phyloP scores from a whole-genome alignment of 2,888 invertebrate genomes.

The Athripsodes cinereus region DNA sequence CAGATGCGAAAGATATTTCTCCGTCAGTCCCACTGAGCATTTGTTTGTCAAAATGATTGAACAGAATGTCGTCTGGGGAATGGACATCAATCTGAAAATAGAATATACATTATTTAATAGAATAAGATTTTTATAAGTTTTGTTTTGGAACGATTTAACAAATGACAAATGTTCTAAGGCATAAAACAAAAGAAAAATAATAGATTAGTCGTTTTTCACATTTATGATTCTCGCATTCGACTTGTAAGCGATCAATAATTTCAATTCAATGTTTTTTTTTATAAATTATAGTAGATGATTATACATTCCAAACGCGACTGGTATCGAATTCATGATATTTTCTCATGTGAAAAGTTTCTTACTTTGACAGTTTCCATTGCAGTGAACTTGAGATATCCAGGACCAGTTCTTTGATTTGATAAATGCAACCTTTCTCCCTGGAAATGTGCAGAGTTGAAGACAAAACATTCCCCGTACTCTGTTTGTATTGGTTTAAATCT shows the following conservation, averaged over 20 bases:
- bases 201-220: no score
- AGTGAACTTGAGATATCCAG: conserved; percentile 44
- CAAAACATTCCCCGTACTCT: conserved; percentile 42
- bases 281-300: no score
- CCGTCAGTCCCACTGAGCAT: conserved; percentile 45
- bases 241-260: neutral
- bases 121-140: neutral
- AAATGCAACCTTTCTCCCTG: conserved; percentile 32
- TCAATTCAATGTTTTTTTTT: neutral
- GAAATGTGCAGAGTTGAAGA: conserved; percentile 38
- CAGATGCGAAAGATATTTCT: conserved; percentile 38
- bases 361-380: conserved; percentile 44
- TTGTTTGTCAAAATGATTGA: conserved; percentile 35
- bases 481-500: conserved; percentile 34
- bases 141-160: neutral
- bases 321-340: no score
- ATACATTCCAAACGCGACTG: no score
- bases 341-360: no score
- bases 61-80: conserved; percentile 53
- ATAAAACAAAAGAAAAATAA: neutral
- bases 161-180: neutral
- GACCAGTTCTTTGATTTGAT: conserved; percentile 45
- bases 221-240: no score
- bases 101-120: conserved; percentile 3
- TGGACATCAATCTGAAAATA: conserved; percentile 52